Evolutionary conservation across 1,140 invertebrate genomes (phyloP).

Genomic region (Diabrotica virgifera): DNA sequence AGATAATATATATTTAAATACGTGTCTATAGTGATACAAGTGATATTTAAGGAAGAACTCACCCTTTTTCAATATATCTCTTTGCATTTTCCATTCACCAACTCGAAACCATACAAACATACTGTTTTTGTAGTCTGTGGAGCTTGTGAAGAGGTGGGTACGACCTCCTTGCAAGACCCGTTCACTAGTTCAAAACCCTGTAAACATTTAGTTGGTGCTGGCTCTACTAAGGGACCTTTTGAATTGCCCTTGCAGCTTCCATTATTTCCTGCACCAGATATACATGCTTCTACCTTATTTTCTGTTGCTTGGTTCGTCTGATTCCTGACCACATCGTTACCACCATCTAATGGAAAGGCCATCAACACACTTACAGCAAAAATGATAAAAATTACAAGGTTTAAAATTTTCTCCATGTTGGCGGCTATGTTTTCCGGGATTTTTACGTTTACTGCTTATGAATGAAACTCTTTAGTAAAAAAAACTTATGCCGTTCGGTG

Average conservation of each 20-base stretch:
- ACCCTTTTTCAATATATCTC: conserved; percentile 10
- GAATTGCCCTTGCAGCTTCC: too few relatives aligned
- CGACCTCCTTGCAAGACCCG: neutral
- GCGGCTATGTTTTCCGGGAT: neutral
- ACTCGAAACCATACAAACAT: conserved; percentile 11
- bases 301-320: too few relatives aligned
- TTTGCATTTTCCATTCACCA: neutral
- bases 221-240: too few relatives aligned
- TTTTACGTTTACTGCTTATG: too few relatives aligned
- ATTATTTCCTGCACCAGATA: too few relatives aligned
- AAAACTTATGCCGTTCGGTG: neutral
- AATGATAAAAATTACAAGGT: neutral
- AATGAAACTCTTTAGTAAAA: too few relatives aligned
- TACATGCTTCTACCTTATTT: too few relatives aligned
- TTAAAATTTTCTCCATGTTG: neutral
- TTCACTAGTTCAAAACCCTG: neutral
- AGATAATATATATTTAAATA: too few relatives aligned
- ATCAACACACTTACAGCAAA: neutral
- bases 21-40: neutral
- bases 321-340: neutral
- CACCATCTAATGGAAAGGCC: neutral
- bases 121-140: neutral
- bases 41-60: neutral
- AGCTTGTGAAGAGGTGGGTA: neutral
- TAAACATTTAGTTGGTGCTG: neutral